Percentiles rank a stretch among this genome's conserved stretches.
Evolutionary conservation across 2,113 vertebrate genomes (phyloP).

Genomic region (Pachypanchax playfairii): DNA sequence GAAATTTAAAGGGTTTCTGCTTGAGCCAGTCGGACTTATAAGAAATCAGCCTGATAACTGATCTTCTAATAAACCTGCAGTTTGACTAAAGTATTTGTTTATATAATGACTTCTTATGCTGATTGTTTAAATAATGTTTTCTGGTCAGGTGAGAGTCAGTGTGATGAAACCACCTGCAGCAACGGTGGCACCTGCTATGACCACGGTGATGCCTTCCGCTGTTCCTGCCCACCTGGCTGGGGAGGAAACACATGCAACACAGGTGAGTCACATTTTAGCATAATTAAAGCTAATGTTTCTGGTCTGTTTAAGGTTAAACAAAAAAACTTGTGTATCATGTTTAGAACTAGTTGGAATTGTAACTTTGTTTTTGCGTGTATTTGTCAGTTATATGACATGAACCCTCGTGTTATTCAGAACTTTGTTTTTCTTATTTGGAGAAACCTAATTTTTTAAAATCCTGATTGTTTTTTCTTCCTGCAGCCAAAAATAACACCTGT

Average conservation of each 20-base stretch:
- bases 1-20: too few relatives aligned
- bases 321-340: too few relatives aligned
- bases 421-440: too few relatives aligned
- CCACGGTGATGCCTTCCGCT: constrained; percentile 89
- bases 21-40: too few relatives aligned
- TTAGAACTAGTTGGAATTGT: too few relatives aligned
- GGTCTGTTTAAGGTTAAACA: neutral
- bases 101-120: neutral
- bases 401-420: neutral
- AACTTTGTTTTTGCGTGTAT: too few relatives aligned
- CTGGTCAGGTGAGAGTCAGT: constrained; percentile 88
- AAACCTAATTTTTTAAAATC: neutral
- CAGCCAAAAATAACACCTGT: constrained; percentile 94
- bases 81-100: neutral
- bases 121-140: neutral
- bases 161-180: constrained; percentile 91
- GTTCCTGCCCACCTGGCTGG: constrained; percentile 90
- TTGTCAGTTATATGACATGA: neutral
- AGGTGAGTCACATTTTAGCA: constrained; percentile 70
- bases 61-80: neutral
- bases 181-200: constrained; percentile 96
- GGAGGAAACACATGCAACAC: constrained; percentile 90
- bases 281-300: neutral
- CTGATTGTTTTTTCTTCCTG: constrained; percentile 5
- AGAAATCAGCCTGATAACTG: too few relatives aligned